A percentile compares a stretch with the other conserved stretches of the same genome.
These are phyloP conservation scores for Phoxinus phoxinus DNA, from an alignment of 2,113 vertebrate species.

Conservation along the genomic window DNA sequence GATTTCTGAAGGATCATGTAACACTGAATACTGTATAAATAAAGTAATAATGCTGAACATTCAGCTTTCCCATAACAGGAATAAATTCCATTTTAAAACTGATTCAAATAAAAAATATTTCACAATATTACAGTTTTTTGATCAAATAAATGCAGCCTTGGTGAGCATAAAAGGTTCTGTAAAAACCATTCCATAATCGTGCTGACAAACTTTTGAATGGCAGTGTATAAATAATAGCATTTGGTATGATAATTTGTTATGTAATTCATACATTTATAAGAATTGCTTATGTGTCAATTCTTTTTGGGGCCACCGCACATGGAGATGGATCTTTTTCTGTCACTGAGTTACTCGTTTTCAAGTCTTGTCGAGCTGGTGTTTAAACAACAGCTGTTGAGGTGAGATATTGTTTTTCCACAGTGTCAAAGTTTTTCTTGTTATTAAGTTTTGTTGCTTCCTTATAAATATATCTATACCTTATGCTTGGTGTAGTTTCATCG, in stretches of 20 bases:
- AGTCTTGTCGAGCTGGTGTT: not conserved
- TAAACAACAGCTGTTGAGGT: conserved; percentile 17
- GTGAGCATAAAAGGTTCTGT: not conserved
- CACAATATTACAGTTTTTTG: not conserved
- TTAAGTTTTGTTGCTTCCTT: not conserved
- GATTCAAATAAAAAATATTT: not conserved
- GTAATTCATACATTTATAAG: not conserved
- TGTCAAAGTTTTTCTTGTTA: not conserved
- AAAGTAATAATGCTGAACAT: not conserved
- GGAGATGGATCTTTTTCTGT: not conserved
- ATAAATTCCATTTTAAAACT: not conserved
- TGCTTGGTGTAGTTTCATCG: not conserved
- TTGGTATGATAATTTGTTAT: not conserved
- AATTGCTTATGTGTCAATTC: not conserved
- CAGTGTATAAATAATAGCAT: not conserved
- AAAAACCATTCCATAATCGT: not conserved
- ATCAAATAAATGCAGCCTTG: not conserved
- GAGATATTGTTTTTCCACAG: not conserved
- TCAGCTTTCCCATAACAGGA: not conserved
- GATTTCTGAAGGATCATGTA: not conserved
- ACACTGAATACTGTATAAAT: not conserved
- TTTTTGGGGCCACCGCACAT: not conserved
- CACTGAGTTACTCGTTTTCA: not conserved
- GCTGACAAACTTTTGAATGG: not conserved
- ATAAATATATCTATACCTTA: not conserved